phyloP scores from a whole-genome alignment of 2,888 invertebrate species.

The Reticulitermes lucifugus region DNA sequence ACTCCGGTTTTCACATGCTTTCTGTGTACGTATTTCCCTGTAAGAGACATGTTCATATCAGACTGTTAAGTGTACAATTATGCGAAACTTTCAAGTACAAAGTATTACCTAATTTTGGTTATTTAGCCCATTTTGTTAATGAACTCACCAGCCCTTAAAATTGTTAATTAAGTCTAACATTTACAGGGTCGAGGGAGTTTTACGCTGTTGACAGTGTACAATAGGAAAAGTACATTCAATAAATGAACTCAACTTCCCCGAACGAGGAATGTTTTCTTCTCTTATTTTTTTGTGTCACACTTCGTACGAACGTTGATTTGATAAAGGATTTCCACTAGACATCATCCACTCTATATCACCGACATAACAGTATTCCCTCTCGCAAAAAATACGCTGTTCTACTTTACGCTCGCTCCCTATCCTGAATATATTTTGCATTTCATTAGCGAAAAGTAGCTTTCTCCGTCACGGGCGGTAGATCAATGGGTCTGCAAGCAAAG shows the following conservation, averaged over 20 bases:
- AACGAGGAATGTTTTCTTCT: neutral
- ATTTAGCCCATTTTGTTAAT: too few relatives aligned
- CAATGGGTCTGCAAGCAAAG: constrained; percentile 45
- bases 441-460: constrained; percentile 49
- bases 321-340: constrained; percentile 34
- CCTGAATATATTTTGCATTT: constrained; percentile 51
- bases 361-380: constrained; percentile 30
- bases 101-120: too few relatives aligned
- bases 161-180: too few relatives aligned
- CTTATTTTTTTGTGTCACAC: neutral
- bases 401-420: constrained; percentile 10
- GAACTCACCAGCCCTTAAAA: too few relatives aligned
- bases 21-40: too few relatives aligned
- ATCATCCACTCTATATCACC: constrained; percentile 30
- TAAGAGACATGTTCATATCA: too few relatives aligned
- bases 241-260: constrained; percentile 3
- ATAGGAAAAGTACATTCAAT: neutral
- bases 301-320: constrained; percentile 31
- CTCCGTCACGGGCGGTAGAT: constrained; percentile 37
- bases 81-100: too few relatives aligned
- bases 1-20: too few relatives aligned
- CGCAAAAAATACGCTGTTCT: constrained; percentile 31
- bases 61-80: too few relatives aligned
- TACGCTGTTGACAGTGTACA: neutral
- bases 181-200: too few relatives aligned